Evolutionary conservation across 2,888 invertebrate genomes (phyloP), one percentile per base, ranked within the genome.

Genomic region (Ischnura elegans): DNA sequence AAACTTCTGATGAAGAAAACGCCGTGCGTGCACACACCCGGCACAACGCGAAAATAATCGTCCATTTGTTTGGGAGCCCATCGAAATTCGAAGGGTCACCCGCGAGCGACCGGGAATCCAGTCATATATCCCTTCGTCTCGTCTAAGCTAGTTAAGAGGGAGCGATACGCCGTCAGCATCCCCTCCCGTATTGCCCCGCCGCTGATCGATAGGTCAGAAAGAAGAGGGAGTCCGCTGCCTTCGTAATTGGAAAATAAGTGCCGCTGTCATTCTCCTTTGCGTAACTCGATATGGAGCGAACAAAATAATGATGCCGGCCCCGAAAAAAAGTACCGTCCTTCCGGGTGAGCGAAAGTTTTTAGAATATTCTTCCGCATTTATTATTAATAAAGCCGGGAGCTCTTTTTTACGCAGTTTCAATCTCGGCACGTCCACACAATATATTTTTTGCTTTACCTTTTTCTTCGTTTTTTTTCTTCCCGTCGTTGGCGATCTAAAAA

Each of bases 301-400:
- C 25, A 61, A n/a, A n/a, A n/a, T n/a, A n/a, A n/a, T n/a, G n/a
- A 36, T 25, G 8, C 61, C 61, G 19, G 51, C 51, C 19, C 16
- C 13, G 19, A 51, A 51, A 51, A 51, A 61, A 61, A 61, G n/a
- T 25, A 25, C 21, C 21, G 21, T 10, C 36, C 36, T 13, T 76
- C 8, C 36, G 76, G 76, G 29, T 76, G 76, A 76, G 36, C 36
- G 76, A 36, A 8, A 8, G 76, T 76, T 25, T 2, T 21, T 29
- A 55, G 90, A 43, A 90, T 90, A 90, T 90, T 61, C 19, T 90
- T 90, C 45, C 25, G 16, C 61, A 61, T 66, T 51, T 90, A 90
- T 90, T 90, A 90, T 90, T 90, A 90, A 42, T 61, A 90, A 51
- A n/a, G 61, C 90, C 90, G 19, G 8, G 47, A 51, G 13, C 2